A percentile compares a stretch with the other conserved stretches of the same genome.
Evolutionary conservation across 1,140 invertebrate genomes (phyloP).

Genomic region (Caenorhabditis remanei): DNA sequence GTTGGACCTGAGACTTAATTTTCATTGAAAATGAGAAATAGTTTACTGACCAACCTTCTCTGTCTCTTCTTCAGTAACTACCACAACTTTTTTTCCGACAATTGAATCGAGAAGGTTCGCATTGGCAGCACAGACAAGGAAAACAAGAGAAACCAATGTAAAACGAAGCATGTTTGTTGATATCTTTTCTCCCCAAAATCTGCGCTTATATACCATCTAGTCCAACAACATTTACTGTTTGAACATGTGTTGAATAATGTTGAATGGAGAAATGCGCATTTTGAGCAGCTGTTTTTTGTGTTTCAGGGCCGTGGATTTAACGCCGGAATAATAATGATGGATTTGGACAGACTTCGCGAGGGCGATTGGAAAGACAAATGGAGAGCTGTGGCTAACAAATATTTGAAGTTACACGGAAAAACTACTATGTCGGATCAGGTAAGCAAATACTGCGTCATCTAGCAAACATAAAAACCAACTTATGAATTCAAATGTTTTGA

Average conservation of each 20-base stretch:
- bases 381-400: conserved; percentile 41
- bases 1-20: background rate
- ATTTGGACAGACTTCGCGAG: conserved; percentile 29
- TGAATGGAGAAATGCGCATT: background rate
- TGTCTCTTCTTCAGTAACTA: background rate
- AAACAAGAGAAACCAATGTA: background rate
- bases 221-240: conserved; percentile 17
- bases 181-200: background rate
- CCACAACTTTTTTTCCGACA: background rate
- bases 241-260: background rate
- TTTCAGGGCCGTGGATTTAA: conserved; percentile 49
- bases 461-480: background rate
- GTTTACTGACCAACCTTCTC: background rate
- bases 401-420: conserved; percentile 40
- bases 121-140: background rate
- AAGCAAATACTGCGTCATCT: background rate
- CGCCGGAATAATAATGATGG: conserved; percentile 7
- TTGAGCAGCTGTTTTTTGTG: background rate
- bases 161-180: conserved; percentile 37
- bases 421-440: conserved; percentile 45
- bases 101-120: background rate
- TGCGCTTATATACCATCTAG: background rate
- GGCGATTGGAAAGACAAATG: background rate
- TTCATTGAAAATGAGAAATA: background rate
- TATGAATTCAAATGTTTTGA: background rate